These are phyloP conservation scores for Cydia splendana DNA, from an alignment of 1,140 invertebrate genomes.

Conservation along the genomic window DNA sequence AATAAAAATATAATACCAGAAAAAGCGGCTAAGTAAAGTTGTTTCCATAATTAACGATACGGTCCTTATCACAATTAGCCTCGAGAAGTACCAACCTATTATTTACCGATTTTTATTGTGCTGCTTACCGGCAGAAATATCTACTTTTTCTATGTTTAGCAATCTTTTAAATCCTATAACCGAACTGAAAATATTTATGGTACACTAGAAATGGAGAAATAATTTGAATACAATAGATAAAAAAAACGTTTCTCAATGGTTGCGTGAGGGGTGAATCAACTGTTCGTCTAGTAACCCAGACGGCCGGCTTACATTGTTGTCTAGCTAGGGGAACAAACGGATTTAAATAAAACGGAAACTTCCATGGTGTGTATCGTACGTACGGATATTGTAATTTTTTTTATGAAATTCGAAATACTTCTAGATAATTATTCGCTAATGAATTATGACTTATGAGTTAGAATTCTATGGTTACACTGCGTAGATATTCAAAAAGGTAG, in stretches of 20 bases:
- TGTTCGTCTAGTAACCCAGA: constrained; percentile 10
- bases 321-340: not conserved
- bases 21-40: too few relatives aligned
- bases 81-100: too few relatives aligned
- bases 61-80: too few relatives aligned
- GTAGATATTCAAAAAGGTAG: too few relatives aligned
- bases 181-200: not conserved
- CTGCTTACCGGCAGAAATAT: too few relatives aligned
- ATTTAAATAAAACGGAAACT: not conserved
- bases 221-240: constrained; percentile 12
- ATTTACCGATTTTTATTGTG: too few relatives aligned
- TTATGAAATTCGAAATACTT: too few relatives aligned
- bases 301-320: constrained; percentile 11
- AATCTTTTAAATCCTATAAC: not conserved
- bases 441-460: too few relatives aligned
- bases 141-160: not conserved
- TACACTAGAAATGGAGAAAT: not conserved
- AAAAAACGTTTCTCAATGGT: not conserved
- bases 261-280: constrained; percentile 10
- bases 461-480: too few relatives aligned
- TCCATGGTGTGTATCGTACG: not conserved
- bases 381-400: not conserved
- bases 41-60: too few relatives aligned
- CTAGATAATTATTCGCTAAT: too few relatives aligned
- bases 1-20: too few relatives aligned